A percentile compares a stretch with the other conserved stretches of the same genome.
Evolutionary conservation across 1,140 invertebrate genomes (phyloP).

Genomic region (Drosophila pruinosa): DNA sequence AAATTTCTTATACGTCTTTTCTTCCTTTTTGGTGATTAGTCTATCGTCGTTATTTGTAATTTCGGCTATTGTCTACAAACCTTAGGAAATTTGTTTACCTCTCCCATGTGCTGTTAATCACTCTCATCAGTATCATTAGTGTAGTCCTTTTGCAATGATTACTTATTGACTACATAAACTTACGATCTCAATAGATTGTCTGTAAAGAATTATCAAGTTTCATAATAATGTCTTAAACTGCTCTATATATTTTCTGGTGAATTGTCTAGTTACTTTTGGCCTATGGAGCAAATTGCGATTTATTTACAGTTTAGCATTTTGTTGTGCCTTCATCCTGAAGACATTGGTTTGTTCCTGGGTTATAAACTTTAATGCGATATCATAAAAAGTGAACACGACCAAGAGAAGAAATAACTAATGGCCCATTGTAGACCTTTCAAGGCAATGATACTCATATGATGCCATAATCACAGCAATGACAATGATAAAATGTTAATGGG

Average conservation of each 20-base stretch:
- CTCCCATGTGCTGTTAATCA: constrained; percentile 45
- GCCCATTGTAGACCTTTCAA: constrained; percentile 15
- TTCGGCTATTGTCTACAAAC: constrained; percentile 23
- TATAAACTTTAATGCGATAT: constrained; percentile 64
- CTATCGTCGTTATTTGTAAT: constrained; percentile 6
- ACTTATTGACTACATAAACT: neutral
- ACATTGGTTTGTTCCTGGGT: constrained; percentile 28
- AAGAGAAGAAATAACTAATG: constrained; percentile 32
- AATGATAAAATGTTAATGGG: constrained; percentile 63
- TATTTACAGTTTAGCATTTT: constrained; percentile 41
- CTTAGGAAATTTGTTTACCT: constrained; percentile 60
- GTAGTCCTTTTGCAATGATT: neutral
- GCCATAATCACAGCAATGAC: constrained; percentile 65
- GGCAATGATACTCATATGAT: constrained; percentile 28
- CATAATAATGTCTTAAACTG: neutral
- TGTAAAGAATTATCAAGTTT: neutral
- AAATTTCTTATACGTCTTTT: neutral
- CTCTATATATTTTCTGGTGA: neutral
- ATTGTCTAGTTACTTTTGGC: neutral
- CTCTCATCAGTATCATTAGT: constrained; percentile 61
- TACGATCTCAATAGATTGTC: neutral
- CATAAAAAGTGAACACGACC: constrained; percentile 53
- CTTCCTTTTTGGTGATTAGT: constrained; percentile 57
- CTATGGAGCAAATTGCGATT: neutral
- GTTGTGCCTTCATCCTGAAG: constrained; percentile 14